Percentiles rank a stretch among this genome's conserved stretches.
Conservation (phyloP, 2,888 invertebrate species). For the Phanerotoma sp. region DNA sequence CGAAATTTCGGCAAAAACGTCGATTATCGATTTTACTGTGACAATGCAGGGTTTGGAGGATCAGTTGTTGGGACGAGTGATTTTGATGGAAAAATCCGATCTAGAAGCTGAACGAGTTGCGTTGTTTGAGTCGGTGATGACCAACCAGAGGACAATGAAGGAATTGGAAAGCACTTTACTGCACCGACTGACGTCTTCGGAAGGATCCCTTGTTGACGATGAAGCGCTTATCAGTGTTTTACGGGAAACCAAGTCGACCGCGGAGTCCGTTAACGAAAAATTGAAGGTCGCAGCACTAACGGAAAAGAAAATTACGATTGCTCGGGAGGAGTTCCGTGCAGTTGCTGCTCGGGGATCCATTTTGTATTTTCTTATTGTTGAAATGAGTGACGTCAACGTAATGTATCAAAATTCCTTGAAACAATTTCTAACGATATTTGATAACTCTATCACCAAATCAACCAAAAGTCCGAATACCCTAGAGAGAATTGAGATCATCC, state of each 20-base stretch:
- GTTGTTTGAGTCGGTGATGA: slow-evolving; percentile 93
- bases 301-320: slow-evolving; percentile 90
- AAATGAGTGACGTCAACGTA: slow-evolving; percentile 94
- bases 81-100: slow-evolving; percentile 94
- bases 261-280: slow-evolving; percentile 94
- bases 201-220: slow-evolving; percentile 93
- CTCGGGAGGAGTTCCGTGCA: slow-evolving; percentile 92
- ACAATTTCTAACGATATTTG: slow-evolving; percentile 91
- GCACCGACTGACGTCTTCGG: slow-evolving; percentile 87
- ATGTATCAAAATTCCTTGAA: slow-evolving; percentile 98
- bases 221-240: slow-evolving; percentile 90
- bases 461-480: slow-evolving; percentile 79
- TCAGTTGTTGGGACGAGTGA: slow-evolving; percentile 89
- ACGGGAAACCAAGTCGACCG: slow-evolving; percentile 79
- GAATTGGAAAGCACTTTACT: slow-evolving; percentile 91
- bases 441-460: slow-evolving; percentile 90
- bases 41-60: slow-evolving; percentile 96
- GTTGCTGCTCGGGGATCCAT: slow-evolving; percentile 94
- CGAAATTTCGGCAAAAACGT: slow-evolving; percentile 94
- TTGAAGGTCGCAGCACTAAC: slow-evolving; percentile 89
- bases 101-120: slow-evolving; percentile 92
- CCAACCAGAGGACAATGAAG: slow-evolving; percentile 95
- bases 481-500: slow-evolving; percentile 85
- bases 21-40: slow-evolving; percentile 96
- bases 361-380: slow-evolving; percentile 92